Evolutionary conservation across 1,140 invertebrate species (phyloP), one percentile per base, ranked within the genome.

Genomic region (Drosophila repletoides): DNA sequence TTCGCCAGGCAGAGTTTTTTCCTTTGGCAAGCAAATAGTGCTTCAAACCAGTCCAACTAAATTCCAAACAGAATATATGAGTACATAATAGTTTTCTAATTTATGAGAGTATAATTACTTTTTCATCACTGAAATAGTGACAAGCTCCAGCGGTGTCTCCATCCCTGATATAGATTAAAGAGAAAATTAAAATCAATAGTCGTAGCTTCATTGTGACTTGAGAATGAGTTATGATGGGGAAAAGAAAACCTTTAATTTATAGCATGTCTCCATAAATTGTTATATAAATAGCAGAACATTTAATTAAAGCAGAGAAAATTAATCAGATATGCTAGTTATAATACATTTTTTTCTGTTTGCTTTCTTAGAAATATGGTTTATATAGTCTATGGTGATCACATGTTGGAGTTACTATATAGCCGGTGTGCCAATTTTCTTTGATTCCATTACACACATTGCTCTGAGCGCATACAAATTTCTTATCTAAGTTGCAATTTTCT

Each of bases 1-100:
- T 63, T 33, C 0, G 67, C 73, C 26, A 77, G 34, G 7, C 63
- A 77, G 6, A 77, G 45, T 7, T 33, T n/a, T 0, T 14, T 9
- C 3, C 7, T 15, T 4, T 63, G 41, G 28, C 67, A 77, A 0
- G 5, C 1, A 9, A 14, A 7, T 3, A 76, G 12, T 4, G 73
- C 74, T 2, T 51, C 22, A 10, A 55, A 55, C 55, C 56, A 76
- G 10, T 67, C 48, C 14, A 40, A 0, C 61, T 65, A n/a, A 5
- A 17, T 9, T 1, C 21, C 1, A 26, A 12, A 21, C n/a, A n/a
- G n/a, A n/a, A n/a, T n/a, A n/a, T n/a, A n/a, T n/a, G 7, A 4
- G 9, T 9, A 3, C 1, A 38, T 7, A 14, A 29, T 34, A 28
- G n/a, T 22, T 12, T 12, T n/a, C 6, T 21, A 21, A 28, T 7